phyloP scores from a whole-genome alignment of 2,888 invertebrate genomes.

The Polymixis flavicincta region DNA sequence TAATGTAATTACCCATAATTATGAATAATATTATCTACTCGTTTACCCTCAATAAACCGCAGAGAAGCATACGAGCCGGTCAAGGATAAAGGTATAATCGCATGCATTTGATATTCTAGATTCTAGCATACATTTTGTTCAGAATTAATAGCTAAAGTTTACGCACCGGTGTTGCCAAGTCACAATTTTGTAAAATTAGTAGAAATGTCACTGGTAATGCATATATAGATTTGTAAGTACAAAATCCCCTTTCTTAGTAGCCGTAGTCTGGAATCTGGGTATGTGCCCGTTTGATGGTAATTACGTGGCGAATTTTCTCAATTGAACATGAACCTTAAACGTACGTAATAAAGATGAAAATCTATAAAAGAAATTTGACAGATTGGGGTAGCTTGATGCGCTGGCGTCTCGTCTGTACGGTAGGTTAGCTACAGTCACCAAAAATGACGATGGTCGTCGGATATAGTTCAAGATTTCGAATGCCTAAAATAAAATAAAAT shows the following conservation, averaged over 20 bases:
- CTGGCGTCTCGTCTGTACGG: too few species aligned
- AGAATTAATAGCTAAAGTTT: conserved; percentile 18
- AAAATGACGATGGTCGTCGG: too few species aligned
- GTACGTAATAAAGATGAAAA: too few species aligned
- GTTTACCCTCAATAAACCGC: conserved; percentile 39
- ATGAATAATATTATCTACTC: conserved; percentile 1
- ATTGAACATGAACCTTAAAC: too few species aligned
- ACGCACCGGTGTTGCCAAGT: conserved; percentile 3
- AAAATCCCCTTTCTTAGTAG: background rate
- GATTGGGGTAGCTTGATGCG: too few species aligned
- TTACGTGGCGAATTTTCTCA: too few species aligned
- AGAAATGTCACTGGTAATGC: background rate
- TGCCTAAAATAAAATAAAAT: too few species aligned
- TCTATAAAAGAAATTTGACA: too few species aligned
- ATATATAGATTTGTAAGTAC: background rate
- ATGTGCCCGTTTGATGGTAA: too few species aligned
- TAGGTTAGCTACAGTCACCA: too few species aligned
- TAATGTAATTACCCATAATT: background rate
- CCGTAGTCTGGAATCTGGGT: background rate
- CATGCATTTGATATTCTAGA: conserved; percentile 16
- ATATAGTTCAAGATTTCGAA: too few species aligned
- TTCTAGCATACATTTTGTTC: conserved; percentile 12
- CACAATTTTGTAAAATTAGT: background rate
- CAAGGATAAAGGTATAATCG: conserved; percentile 39
- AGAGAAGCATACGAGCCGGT: conserved; percentile 12